Conservation (phyloP, 2,888 invertebrate species). For the Chloromyia formosa region DNA sequence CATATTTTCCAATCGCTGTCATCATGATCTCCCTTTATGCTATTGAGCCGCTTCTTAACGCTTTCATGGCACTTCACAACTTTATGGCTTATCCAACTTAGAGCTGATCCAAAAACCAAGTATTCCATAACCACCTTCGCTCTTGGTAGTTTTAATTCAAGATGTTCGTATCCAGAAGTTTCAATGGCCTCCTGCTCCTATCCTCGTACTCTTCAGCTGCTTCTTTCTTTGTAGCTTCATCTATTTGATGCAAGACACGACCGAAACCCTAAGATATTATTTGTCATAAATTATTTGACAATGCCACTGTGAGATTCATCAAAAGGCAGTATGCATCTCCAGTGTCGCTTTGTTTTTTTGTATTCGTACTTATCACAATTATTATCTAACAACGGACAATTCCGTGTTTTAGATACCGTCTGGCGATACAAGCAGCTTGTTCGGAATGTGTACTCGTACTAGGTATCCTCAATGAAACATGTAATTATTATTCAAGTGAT, state of each 20-base stretch:
- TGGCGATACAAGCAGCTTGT: neutral
- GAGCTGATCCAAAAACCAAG: too few relatives aligned
- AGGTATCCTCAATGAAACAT: constrained; percentile 10
- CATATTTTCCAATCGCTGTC: constrained; percentile 10
- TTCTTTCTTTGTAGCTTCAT: too few relatives aligned
- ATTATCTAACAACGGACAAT: constrained; percentile 36
- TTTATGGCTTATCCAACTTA: constrained; percentile 28
- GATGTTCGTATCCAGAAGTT: neutral
- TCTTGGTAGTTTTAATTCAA: neutral
- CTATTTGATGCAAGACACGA: constrained; percentile 21
- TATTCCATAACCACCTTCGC: neutral
- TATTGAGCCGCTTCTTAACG: constrained; percentile 27
- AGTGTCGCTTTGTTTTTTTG: too few relatives aligned
- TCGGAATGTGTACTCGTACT: neutral
- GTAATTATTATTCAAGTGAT: constrained; percentile 19
- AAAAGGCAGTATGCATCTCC: constrained; percentile 21
- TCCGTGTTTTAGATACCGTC: constrained; percentile 12
- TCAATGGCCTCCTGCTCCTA: too few relatives aligned
- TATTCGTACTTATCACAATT: too few relatives aligned
- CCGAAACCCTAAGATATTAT: constrained; percentile 25
- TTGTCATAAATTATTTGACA: constrained; percentile 40
- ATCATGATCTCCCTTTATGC: constrained; percentile 12
- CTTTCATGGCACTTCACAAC: constrained; percentile 18
- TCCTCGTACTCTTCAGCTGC: too few relatives aligned
- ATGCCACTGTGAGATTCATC: constrained; percentile 28